Evolutionary conservation across 35 echinoderm and acorn worm species (phyloP), one percentile per base, ranked within the genome.

Genomic region (Strongylocentrotus purpuratus): DNA sequence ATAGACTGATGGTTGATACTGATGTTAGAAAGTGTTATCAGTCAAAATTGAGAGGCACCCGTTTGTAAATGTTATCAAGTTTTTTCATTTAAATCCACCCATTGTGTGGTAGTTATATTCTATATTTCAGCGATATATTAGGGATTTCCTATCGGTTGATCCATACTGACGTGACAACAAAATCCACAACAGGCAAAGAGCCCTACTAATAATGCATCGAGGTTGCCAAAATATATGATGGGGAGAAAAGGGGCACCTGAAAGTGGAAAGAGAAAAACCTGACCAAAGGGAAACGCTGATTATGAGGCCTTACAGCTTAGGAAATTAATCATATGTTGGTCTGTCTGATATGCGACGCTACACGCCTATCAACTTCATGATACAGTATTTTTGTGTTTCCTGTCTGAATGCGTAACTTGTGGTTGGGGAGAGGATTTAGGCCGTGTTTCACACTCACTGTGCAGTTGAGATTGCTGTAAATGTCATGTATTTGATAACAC

Each of bases 291-390:
- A 78, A 78, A n/a, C 0, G 65, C 28, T 78, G 65, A 78, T 78
- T 78, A 78, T 78, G 65, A 78, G 65, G 65, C 65, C 65, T 78
- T 71, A 71, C 17, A 71, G 61, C 61, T 71, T 78, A 78, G 65
- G 65, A 78, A 78, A 78, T 78, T 78, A 78, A 78, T 78, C 65
- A 78, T 78, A 78, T 78, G 65, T 78, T 78, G 65, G 65, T 78
- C 22, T 78, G 65, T 78, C 65, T 78, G 65, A 78, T 78, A 78
- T 78, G 65, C 20, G 65, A 78, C 20, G 65, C 28, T 78, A 28
- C 65, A 78, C 65, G 65, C 65, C 65, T 78, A 78, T 78, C 65
- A 78, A 78, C 65, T 78, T 78, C 20, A n/a, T 78, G 65, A 78
- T 28, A 78, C 65, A 78, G 65, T 78, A 78, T 78, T 78, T 78